These are phyloP conservation scores for Oriolus oriolus DNA, from an alignment of 2,113 vertebrate species.

Conservation along the genomic window DNA sequence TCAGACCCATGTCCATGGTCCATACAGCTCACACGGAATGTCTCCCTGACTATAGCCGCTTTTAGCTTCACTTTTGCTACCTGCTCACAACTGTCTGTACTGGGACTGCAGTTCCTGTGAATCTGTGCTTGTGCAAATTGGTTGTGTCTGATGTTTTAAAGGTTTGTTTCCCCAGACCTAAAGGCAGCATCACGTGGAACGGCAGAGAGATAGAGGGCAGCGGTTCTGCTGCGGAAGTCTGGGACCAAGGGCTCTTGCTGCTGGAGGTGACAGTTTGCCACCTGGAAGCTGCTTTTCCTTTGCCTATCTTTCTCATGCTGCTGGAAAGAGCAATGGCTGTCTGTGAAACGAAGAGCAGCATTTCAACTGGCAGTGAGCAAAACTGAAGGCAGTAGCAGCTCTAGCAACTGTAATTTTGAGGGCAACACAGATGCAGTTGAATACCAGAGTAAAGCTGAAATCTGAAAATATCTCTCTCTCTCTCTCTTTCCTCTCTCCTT, in stretches of 20 bases:
- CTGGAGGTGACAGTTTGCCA: not conserved
- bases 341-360: not conserved
- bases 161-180: not conserved
- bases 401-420: not conserved
- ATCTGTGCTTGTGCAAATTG: not conserved
- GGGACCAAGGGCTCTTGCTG: not conserved
- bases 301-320: not conserved
- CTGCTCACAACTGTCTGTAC: not conserved
- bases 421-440: not conserved
- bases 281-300: not conserved
- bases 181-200: rapidly evolving
- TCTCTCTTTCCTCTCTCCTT: not conserved
- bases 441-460: not conserved
- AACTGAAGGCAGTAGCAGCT: not conserved
- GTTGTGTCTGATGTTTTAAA: not conserved
- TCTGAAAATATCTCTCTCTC: not conserved
- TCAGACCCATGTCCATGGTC: not conserved
- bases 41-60: not conserved
- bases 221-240: not conserved
- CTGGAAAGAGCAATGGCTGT: not conserved
- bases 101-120: not conserved
- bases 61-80: not conserved
- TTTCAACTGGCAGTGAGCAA: not conserved
- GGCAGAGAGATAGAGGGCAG: not conserved
- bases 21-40: not conserved